Conservation (phyloP, 2,888 invertebrate species). For the Lottia gigantea region DNA sequence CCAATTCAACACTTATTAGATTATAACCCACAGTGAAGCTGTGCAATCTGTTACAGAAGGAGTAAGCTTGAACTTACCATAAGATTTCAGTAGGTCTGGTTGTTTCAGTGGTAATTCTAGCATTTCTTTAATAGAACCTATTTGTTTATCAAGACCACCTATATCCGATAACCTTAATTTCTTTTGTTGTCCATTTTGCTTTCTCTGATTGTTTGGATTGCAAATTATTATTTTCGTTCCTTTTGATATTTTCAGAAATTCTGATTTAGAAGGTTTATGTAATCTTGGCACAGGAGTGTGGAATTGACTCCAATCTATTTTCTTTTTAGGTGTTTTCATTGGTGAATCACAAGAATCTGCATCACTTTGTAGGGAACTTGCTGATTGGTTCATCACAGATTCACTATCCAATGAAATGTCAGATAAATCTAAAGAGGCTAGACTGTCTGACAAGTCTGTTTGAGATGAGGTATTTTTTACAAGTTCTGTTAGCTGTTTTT, state of each 20-base stretch:
- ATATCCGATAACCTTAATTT: constrained; percentile 37
- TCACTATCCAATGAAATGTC: constrained; percentile 20
- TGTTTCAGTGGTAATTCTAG: constrained; percentile 46
- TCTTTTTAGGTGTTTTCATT: constrained; percentile 13
- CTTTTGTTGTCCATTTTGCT: neutral
- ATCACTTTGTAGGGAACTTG: constrained; percentile 10
- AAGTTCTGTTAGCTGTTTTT: neutral
- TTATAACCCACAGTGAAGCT: too few relatives aligned
- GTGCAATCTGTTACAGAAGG: too few relatives aligned
- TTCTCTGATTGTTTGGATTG: neutral
- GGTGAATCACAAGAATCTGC: constrained; percentile 3
- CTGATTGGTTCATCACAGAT: constrained; percentile 5
- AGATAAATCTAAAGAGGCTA: constrained; percentile 30
- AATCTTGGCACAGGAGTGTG: constrained; percentile 28
- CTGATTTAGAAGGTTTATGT: neutral
- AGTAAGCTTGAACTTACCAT: constrained; percentile 38
- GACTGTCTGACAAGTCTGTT: constrained; percentile 22
- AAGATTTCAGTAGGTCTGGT: constrained; percentile 45
- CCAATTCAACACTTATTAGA: too few relatives aligned
- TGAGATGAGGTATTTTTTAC: neutral
- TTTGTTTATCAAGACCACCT: constrained; percentile 52
- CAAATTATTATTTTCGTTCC: constrained; percentile 32
- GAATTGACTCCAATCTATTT: constrained; percentile 13
- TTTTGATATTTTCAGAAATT: constrained; percentile 35
- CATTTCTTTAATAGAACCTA: constrained; percentile 45